Base-by-base conservation (phyloP, 2,888 invertebrate genomes). In the Dynastes tityus region DNA sequence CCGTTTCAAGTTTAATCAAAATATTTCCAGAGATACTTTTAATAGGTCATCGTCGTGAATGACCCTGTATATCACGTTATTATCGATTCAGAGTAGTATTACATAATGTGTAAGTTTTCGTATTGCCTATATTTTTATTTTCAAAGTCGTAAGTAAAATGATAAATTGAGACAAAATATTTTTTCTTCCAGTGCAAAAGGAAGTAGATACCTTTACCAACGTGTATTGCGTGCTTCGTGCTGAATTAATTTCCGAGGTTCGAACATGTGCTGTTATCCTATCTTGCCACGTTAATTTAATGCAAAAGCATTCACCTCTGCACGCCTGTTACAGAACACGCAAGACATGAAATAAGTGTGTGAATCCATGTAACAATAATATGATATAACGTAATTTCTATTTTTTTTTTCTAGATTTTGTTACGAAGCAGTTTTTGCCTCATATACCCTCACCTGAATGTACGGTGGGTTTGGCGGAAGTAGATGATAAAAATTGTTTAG, bases 401-500 rank as follows among this genome's bases (percentile, higher is more conserved):
- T 37, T 37, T 37, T 37, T 37, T 29, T 65, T 16, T 76, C 13
- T 53, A 76, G 76, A 76, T 1, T 65, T 76, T 29, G 65, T 76
- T 11, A 37, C 76, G 32, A 76, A 76, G 27, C 76, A 76, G 32
- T 67, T 67, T 6, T 22, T 70, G 1, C 63, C 71, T 13, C 61
- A 70, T 37, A 71, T 53, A 77, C n/a, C 61, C 11, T 58, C 71
- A n/a, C 71, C 68, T 32, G 77, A 77, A 71, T 77, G 71, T 58
- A 4, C 55, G n/a, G 4, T 70, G 40, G 51, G 32, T 70, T 16
- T 70, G 13, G n/a, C 70, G 16, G 65, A 68, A 55, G 37, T 71
- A 49, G 71, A 71, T 22, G 77, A 77, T 51, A 71, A 13, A 22
- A 37, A 13, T 55, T 77, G 63, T 61, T 32, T 68, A 22, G 70